A percentile compares a stretch with the other conserved stretches of the same genome.
phyloP scores from a whole-genome alignment of 2,888 invertebrate species.

The Ormia ochracea region DNA sequence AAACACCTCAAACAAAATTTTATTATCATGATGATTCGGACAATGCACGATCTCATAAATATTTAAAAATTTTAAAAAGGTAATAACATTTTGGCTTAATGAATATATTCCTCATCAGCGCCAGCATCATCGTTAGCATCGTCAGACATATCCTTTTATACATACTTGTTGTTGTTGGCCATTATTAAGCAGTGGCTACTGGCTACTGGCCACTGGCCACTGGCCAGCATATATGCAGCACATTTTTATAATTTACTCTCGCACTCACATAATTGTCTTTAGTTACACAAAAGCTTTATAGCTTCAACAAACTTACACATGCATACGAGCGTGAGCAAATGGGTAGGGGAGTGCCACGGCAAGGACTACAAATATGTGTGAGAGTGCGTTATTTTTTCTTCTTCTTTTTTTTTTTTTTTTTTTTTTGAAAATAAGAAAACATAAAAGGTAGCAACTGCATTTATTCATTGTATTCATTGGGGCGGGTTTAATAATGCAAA shows the following conservation, averaged over 20 bases:
- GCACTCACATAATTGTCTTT: background rate
- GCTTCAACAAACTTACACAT: background rate
- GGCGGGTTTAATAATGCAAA: conserved; percentile 42
- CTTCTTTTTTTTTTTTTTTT: background rate
- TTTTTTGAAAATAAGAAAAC: background rate
- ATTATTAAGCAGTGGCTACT: conserved; percentile 11
- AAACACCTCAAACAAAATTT: conserved; percentile 9
- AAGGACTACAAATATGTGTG: background rate
- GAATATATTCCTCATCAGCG: conserved; percentile 27
- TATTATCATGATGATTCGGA: conserved; percentile 24
- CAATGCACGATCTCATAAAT: conserved; percentile 1
- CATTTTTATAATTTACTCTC: background rate
- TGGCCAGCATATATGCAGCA: background rate
- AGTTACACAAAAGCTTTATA: background rate
- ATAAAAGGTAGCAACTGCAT: conserved; percentile 21
- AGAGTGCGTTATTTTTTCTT: background rate
- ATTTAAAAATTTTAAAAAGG: conserved; percentile 49
- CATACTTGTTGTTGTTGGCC: background rate
- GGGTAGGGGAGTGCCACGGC: background rate
- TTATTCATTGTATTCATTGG: conserved; percentile 30
- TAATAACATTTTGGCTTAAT: conserved; percentile 57
- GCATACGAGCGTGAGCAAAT: background rate
- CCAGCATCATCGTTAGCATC: background rate
- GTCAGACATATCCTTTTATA: background rate
- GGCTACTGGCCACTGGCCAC: no score